Conservation (phyloP, 2,888 invertebrate species). For the Micropterix aruncella region DNA sequence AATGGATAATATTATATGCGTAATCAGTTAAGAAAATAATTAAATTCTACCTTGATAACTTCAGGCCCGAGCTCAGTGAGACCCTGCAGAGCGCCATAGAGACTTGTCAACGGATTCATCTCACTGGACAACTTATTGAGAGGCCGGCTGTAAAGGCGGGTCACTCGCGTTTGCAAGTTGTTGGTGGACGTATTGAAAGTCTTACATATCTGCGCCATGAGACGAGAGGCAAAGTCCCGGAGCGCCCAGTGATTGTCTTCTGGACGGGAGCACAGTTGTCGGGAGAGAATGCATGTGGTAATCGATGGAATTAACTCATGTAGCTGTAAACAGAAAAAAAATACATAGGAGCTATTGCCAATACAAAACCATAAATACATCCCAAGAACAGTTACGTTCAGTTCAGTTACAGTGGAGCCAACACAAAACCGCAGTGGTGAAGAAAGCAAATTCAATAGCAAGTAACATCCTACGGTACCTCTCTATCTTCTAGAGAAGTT, state of each 20-base stretch:
- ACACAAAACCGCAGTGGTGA: too few species aligned
- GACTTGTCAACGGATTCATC: conserved; percentile 60
- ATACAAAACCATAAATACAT: too few species aligned
- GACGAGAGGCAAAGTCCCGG: conserved; percentile 72
- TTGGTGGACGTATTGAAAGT: conserved; percentile 79
- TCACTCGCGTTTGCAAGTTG: conserved; percentile 73
- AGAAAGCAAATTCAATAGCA: too few species aligned
- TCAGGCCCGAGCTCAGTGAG: conserved; percentile 63
- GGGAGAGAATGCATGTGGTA: conserved; percentile 77
- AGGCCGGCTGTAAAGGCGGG: conserved; percentile 27
- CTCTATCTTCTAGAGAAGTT: too few species aligned
- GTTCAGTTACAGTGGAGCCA: too few species aligned
- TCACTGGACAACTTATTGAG: conserved; percentile 42
- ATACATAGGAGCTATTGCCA: conserved; percentile 3
- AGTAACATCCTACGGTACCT: too few species aligned
- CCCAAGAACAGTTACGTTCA: too few species aligned
- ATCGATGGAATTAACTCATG: conserved; percentile 84
- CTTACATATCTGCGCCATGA: conserved; percentile 73
- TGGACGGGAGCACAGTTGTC: conserved; percentile 72
- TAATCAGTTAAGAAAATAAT: too few species aligned
- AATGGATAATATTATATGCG: too few species aligned
- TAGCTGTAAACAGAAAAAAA: conserved; percentile 37
- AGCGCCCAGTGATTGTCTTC: conserved; percentile 92
- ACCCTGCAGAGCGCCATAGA: conserved; percentile 74
- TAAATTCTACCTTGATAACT: conserved; percentile 46